Percentiles rank a stretch among this genome's conserved stretches.
These are phyloP conservation scores for Melanotaenia duboulayi DNA, from an alignment of 2,113 vertebrate genomes.

Conservation along the genomic window DNA sequence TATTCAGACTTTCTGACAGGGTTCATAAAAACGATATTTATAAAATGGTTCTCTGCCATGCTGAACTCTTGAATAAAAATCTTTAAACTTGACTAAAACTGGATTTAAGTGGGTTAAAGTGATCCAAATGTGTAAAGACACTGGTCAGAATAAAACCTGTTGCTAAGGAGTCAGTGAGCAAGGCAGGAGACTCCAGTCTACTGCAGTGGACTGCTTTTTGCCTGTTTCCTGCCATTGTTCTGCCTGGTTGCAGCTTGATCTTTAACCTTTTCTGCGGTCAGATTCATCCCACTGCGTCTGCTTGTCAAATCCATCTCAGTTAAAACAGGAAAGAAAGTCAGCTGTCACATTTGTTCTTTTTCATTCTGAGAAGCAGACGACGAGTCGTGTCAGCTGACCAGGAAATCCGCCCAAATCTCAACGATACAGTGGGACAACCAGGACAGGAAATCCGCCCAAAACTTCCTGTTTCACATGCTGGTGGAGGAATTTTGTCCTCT, in stretches of 20 bases:
- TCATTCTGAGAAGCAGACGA: conserved; percentile 12
- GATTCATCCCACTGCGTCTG: conserved; percentile 5
- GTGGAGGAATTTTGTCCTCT: too few relatives aligned
- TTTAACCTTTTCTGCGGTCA: conserved; percentile 27
- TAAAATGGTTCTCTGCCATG: too few relatives aligned
- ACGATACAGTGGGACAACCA: not conserved
- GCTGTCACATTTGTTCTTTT: conserved; percentile 41
- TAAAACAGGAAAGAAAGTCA: conserved; percentile 52
- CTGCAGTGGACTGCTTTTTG: too few relatives aligned
- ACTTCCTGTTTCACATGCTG: conserved; percentile 35
- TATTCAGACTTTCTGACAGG: too few relatives aligned
- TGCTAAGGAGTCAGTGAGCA: conserved; percentile 12
- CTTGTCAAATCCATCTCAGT: conserved; percentile 6
- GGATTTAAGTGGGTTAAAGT: not conserved
- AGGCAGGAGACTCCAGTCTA: conserved; percentile 20
- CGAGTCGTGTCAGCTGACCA: conserved; percentile 48
- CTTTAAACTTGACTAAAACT: too few relatives aligned
- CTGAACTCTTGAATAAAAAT: too few relatives aligned
- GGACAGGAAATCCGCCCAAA: conserved; percentile 32
- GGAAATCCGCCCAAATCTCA: conserved; percentile 53
- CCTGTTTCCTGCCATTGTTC: conserved; percentile 69
- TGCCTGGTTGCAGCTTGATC: conserved; percentile 22
- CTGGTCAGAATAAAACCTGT: not conserved
- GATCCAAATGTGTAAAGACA: not conserved
- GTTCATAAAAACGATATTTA: too few relatives aligned